Percentiles rank a stretch among this genome's conserved stretches.
phyloP scores from a whole-genome alignment of 1,140 invertebrate genomes.

The Drosophila pandora region DNA sequence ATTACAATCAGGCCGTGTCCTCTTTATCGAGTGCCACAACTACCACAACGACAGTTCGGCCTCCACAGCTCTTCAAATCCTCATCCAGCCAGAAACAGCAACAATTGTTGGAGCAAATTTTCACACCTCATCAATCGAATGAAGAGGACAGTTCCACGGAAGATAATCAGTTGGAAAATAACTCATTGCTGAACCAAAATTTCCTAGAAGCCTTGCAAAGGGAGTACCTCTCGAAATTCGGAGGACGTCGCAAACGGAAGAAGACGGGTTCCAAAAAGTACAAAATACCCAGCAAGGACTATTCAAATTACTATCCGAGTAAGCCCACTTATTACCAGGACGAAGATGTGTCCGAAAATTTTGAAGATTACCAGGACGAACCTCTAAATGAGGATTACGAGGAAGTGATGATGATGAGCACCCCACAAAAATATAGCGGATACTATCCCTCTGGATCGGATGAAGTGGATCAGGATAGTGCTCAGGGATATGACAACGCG shows the following conservation, averaged over 20 bases:
- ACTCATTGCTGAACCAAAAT: conserved; percentile 57
- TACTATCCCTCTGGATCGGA: conserved; percentile 24
- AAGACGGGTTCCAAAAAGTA: conserved; percentile 21
- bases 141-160: conserved; percentile 13
- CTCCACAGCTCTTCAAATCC: conserved; percentile 15
- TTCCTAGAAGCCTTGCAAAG: conserved; percentile 68
- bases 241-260: conserved; percentile 54
- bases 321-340: conserved; percentile 43
- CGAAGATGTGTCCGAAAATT: conserved; percentile 10
- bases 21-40: conserved; percentile 15
- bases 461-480: conserved; percentile 30
- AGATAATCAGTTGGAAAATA: conserved; percentile 48
- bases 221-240: conserved; percentile 61
- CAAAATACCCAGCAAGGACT: conserved; percentile 17
- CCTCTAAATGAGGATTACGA: conserved; percentile 14
- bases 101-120: conserved; percentile 64
- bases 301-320: conserved; percentile 17
- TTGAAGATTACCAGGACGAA: conserved; percentile 35
- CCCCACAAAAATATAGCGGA: conserved; percentile 7
- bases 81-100: conserved; percentile 25
- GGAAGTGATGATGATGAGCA: conserved; percentile 29
- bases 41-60: conserved; percentile 34
- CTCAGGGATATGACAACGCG: conserved; percentile 46
- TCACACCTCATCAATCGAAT: conserved; percentile 37
- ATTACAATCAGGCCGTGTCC: conserved; percentile 36